Evolutionary conservation across 2,113 vertebrate genomes (phyloP).

Genomic region (Scomber colias): DNA sequence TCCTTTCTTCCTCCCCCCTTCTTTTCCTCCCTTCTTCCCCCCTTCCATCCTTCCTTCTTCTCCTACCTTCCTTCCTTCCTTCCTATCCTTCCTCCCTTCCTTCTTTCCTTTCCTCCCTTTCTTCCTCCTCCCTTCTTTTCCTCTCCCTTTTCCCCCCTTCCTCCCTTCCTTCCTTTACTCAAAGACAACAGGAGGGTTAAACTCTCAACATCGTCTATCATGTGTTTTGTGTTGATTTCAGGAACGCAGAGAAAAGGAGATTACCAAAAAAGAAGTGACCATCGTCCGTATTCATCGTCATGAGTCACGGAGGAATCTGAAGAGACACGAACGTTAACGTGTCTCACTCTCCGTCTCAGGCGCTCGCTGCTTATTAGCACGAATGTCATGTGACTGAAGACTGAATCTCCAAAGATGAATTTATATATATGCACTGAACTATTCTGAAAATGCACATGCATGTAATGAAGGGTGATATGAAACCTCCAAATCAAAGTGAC

Average conservation of each 20-base stretch:
- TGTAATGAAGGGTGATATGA: neutral
- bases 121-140: too few species aligned
- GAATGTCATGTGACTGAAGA: neutral
- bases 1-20: too few species aligned
- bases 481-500: neutral
- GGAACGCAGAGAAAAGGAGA: constrained; percentile 38
- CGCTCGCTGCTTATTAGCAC: neutral
- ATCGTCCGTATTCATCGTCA: neutral
- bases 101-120: too few species aligned
- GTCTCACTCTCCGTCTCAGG: neutral
- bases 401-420: neutral
- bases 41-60: too few species aligned
- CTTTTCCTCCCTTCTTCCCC: too few species aligned
- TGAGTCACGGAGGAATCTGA: neutral
- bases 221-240: constrained; percentile 12
- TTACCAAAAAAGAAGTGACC: constrained; percentile 27
- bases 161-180: too few species aligned
- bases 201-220: neutral
- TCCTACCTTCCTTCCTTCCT: too few species aligned
- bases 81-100: too few species aligned
- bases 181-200: too few species aligned
- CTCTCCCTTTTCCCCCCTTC: too few species aligned
- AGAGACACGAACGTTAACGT: neutral
- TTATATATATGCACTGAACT: neutral
- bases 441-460: neutral